Conservation (phyloP, 2,113 vertebrate species). For the Alethe castanea region DNA sequence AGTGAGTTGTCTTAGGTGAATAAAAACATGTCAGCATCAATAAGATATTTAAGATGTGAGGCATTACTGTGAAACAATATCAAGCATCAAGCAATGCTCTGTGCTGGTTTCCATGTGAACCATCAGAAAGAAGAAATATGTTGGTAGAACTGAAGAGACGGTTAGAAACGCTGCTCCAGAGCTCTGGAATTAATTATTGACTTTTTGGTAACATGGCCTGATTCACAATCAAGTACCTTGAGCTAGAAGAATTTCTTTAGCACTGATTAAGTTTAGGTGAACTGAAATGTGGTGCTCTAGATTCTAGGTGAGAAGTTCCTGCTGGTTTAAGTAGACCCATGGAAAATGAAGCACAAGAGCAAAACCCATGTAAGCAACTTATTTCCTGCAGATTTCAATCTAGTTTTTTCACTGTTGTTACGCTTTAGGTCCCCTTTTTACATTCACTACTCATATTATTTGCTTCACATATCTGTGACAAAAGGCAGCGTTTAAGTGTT, state of each 20-base stretch:
- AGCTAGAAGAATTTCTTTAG: neutral
- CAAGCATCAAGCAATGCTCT: neutral
- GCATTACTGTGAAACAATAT: neutral
- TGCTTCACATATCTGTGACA: constrained; percentile 39
- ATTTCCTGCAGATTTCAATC: constrained; percentile 5
- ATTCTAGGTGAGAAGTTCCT: neutral
- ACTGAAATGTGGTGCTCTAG: neutral
- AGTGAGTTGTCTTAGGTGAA: neutral
- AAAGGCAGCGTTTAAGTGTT: neutral
- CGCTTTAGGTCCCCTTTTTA: neutral
- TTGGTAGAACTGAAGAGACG: neutral
- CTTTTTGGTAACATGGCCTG: neutral
- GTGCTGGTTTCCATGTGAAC: neutral
- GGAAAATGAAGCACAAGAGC: neutral
- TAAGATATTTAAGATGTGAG: neutral
- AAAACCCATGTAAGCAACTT: neutral
- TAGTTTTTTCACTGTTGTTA: neutral
- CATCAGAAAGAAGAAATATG: neutral
- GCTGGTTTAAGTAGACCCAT: neutral
- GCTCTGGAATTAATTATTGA: constrained; percentile 6
- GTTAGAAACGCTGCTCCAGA: neutral
- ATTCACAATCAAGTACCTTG: neutral
- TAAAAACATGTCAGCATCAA: neutral
- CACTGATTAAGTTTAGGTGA: neutral
- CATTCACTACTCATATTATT: constrained; percentile 40